A percentile compares a stretch with the other conserved stretches of the same genome.
Evolutionary conservation across 2,797 vertebrate species (phyloP).

Genomic region (Enteromius argenteus): DNA sequence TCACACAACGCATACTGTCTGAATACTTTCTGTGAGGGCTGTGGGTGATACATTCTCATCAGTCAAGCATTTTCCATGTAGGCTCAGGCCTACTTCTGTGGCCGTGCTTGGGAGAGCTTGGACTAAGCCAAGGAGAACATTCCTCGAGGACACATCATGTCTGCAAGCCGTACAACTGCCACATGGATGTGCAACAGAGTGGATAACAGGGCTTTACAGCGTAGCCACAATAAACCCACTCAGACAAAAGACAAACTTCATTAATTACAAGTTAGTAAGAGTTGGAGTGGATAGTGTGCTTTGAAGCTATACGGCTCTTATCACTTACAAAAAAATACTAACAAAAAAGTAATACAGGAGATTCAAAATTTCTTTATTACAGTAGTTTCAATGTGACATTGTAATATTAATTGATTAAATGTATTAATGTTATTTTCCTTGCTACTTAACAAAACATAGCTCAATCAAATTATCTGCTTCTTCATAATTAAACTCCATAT

Average conservation of each 20-base stretch:
- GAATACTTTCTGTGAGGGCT: conserved; percentile 19
- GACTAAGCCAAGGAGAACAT: conserved; percentile 55
- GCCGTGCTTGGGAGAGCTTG: conserved; percentile 38
- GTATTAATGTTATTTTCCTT: not conserved
- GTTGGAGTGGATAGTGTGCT: conserved; percentile 2
- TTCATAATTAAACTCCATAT: not conserved
- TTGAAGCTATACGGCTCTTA: not conserved
- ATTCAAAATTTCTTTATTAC: not conserved
- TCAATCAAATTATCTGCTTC: not conserved
- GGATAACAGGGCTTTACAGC: not conserved
- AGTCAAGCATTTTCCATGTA: conserved; percentile 22
- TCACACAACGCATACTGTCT: conserved; percentile 2
- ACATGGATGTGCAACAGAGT: conserved; percentile 30
- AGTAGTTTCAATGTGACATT: not conserved
- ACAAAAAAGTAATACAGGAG: not conserved
- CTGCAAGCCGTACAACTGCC: conserved; percentile 27
- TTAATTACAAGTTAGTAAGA: conserved; percentile 2
- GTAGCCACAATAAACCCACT: conserved; percentile 4
- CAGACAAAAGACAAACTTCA: not conserved
- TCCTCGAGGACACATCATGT: conserved; percentile 61
- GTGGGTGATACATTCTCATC: conserved; percentile 14
- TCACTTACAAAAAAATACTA: not conserved
- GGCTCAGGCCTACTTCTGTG: conserved; percentile 23
- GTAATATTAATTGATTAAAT: not conserved
- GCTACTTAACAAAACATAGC: not conserved